Conservation (phyloP, 2,888 invertebrate species). For the Aphelenchoides bicaudatus region DNA sequence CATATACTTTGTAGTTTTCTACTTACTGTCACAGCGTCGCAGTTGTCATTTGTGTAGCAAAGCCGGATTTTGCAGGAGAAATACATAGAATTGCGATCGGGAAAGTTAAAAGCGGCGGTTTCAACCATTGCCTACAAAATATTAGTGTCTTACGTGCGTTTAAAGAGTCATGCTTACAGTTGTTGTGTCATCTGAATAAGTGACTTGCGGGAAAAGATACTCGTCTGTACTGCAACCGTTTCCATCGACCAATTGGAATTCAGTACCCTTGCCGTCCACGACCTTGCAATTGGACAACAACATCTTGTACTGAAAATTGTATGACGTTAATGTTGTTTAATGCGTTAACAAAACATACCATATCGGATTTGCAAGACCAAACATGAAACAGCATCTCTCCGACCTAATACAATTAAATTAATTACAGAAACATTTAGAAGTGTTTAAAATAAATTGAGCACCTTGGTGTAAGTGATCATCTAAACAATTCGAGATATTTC, state of each 20-base stretch:
- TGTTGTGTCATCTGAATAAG: constrained; percentile 48
- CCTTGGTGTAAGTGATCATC: constrained; percentile 41
- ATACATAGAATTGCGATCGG: constrained; percentile 48
- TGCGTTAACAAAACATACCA: constrained; percentile 42
- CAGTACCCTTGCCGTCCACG: constrained; percentile 44
- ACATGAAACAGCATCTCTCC: constrained; percentile 58
- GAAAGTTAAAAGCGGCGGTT: constrained; percentile 57
- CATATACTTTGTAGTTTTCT: neutral
- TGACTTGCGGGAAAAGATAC: constrained; percentile 52
- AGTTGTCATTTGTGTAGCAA: constrained; percentile 47
- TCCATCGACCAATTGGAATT: constrained; percentile 48
- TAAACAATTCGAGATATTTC: too few relatives aligned
- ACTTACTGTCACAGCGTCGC: constrained; percentile 41
- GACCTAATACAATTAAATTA: too few relatives aligned
- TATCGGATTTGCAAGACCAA: constrained; percentile 54
- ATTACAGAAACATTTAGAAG: too few relatives aligned
- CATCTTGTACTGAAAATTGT: constrained; percentile 45
- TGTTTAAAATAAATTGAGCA: too few relatives aligned
- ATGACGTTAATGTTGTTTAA: neutral
- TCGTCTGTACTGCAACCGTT: constrained; percentile 50
- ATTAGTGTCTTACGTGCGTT: too few relatives aligned
- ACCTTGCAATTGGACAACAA: constrained; percentile 51
- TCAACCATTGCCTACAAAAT: constrained; percentile 53
- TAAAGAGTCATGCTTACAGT: too few relatives aligned
- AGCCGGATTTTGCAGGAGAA: constrained; percentile 56